Conservation (phyloP, 1,140 invertebrate species). For the Teleopsis dalmanni region DNA sequence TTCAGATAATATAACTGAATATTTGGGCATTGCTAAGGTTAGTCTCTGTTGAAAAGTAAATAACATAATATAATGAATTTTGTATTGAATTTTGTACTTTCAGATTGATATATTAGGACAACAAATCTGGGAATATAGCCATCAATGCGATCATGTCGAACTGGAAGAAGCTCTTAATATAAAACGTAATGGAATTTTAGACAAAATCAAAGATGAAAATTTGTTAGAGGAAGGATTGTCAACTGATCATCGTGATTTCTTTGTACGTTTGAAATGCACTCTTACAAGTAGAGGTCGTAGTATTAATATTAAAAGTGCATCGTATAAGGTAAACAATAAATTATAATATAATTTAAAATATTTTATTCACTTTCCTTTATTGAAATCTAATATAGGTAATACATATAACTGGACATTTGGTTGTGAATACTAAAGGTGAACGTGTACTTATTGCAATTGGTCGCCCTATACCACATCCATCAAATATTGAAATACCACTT, state of each 20-base stretch:
- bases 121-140: constrained; percentile 86
- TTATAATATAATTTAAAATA: neutral
- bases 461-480: constrained; percentile 84
- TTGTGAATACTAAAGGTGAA: constrained; percentile 46
- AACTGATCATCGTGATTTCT: constrained; percentile 53
- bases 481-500: constrained; percentile 83
- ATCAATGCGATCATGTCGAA: constrained; percentile 92
- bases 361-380: neutral
- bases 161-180: constrained; percentile 65
- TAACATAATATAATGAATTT: neutral
- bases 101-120: constrained; percentile 92
- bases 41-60: neutral
- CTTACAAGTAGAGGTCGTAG: constrained; percentile 82
- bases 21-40: constrained; percentile 86
- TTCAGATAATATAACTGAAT: constrained; percentile 82
- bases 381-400: constrained; percentile 61
- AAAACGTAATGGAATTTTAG: constrained; percentile 25
- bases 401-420: constrained; percentile 73
- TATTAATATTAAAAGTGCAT: constrained; percentile 86
- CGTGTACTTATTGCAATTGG: constrained; percentile 65
- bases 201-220: constrained; percentile 48
- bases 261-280: constrained; percentile 85
- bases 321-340: constrained; percentile 69
- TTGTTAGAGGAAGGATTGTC: constrained; percentile 34
- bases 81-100: constrained; percentile 22